Conservation (phyloP, 2,888 invertebrate species). For the Neelides folsomi region DNA sequence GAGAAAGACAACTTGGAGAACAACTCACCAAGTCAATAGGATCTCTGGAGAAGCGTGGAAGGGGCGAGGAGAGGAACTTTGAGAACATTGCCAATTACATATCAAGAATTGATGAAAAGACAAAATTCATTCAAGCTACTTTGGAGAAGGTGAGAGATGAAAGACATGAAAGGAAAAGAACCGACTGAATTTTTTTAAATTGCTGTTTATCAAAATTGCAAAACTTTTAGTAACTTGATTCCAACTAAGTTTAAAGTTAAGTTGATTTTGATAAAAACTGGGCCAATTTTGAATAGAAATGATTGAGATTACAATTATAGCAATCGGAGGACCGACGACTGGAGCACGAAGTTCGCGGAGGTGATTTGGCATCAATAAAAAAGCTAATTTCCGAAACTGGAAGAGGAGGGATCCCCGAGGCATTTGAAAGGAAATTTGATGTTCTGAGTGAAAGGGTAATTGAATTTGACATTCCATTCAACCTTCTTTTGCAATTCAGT, state of each 20-base stretch:
- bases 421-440: slow-evolving; percentile 14
- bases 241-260: too few relatives aligned
- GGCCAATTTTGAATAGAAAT: not conserved
- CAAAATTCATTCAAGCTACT: slow-evolving; percentile 39
- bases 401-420: not conserved
- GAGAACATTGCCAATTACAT: slow-evolving; percentile 50
- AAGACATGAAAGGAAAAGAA: not conserved
- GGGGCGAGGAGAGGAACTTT: slow-evolving; percentile 48
- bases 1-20: slow-evolving; percentile 66
- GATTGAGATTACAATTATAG: slow-evolving; percentile 6
- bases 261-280: too few relatives aligned
- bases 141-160: slow-evolving; percentile 26
- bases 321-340: slow-evolving; percentile 16
- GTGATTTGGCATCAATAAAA: slow-evolving; percentile 4
- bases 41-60: slow-evolving; percentile 57
- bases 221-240: too few relatives aligned
- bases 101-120: slow-evolving; percentile 56
- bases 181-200: too few relatives aligned
- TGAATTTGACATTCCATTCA: not conserved
- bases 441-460: slow-evolving; percentile 13
- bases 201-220: too few relatives aligned
- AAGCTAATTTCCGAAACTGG: not conserved
- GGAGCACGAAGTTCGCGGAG: slow-evolving; percentile 10
- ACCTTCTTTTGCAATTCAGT: too few relatives aligned
- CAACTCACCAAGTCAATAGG: slow-evolving; percentile 58